phyloP scores from a whole-genome alignment of 2,888 invertebrate genomes.

The Drosophila melanosoma region DNA sequence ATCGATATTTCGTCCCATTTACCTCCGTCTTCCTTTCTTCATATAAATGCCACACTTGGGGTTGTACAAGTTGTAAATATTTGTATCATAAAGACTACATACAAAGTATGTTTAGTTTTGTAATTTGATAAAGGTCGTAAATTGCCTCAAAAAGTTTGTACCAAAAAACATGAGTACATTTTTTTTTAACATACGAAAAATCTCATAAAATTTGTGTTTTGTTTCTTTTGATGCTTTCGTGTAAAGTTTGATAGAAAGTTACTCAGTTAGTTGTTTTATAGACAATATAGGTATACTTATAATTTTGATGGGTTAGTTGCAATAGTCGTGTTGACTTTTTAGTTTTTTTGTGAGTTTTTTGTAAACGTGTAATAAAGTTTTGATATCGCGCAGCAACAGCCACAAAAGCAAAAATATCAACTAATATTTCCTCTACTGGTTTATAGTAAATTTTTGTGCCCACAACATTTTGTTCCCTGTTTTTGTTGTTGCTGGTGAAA shows the following conservation, averaged over 20 bases:
- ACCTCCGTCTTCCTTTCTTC: slow-evolving; percentile 1
- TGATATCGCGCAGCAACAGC: slow-evolving; percentile 31
- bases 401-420: slow-evolving; percentile 11
- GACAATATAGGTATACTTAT: slow-evolving; percentile 50
- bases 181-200: slow-evolving; percentile 52
- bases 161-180: slow-evolving; percentile 70
- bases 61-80: slow-evolving; percentile 51
- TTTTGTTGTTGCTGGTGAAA: slow-evolving; percentile 39
- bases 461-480: slow-evolving; percentile 62
- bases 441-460: slow-evolving; percentile 66
- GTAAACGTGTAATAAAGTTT: slow-evolving; percentile 41
- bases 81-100: slow-evolving; percentile 48
- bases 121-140: slow-evolving; percentile 60
- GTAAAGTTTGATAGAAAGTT: slow-evolving; percentile 27
- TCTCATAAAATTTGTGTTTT: slow-evolving; percentile 64
- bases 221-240: slow-evolving; percentile 16
- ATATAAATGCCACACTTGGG: slow-evolving; percentile 46
- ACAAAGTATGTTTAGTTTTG: slow-evolving; percentile 57
- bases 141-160: slow-evolving; percentile 77
- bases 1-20: slow-evolving; percentile 1
- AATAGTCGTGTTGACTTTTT: slow-evolving; percentile 26
- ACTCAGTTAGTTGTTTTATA: slow-evolving; percentile 14
- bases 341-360: slow-evolving; percentile 25
- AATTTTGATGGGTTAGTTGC: slow-evolving; percentile 62
- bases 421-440: slow-evolving; percentile 26